phyloP scores from a whole-genome alignment of 1,140 invertebrate genomes.

The Nasonia giraulti region DNA sequence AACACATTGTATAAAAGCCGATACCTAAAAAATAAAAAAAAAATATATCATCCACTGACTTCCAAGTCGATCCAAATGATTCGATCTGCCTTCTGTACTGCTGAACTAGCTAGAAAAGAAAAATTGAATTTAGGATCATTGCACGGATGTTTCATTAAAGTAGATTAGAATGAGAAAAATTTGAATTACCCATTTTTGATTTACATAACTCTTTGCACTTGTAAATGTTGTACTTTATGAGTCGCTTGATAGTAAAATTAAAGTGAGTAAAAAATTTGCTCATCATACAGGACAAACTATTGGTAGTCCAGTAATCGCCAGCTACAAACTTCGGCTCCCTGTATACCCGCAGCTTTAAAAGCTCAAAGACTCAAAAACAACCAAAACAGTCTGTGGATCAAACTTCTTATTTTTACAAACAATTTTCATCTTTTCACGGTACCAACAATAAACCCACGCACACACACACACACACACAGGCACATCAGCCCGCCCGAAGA shows the following conservation, averaged over 20 bases:
- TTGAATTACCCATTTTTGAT: conserved; percentile 37
- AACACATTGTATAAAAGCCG: conserved; percentile 11
- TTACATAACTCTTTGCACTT: conserved; percentile 36
- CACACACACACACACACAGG: no score
- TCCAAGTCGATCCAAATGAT: conserved; percentile 67
- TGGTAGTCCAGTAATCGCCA: background rate
- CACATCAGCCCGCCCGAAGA: background rate
- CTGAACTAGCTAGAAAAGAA: conserved; percentile 6
- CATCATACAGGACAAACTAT: conserved; percentile 14
- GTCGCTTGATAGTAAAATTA: conserved; percentile 24
- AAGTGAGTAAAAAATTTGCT: conserved; percentile 12
- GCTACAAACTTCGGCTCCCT: background rate
- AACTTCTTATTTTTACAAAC: background rate
- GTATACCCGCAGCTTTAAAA: background rate
- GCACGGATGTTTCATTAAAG: background rate
- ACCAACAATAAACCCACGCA: background rate
- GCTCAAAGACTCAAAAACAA: background rate
- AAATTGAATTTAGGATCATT: conserved; percentile 7
- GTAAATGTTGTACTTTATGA: conserved; percentile 40
- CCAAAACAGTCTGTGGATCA: background rate
- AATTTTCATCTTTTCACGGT: background rate
- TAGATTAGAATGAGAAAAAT: conserved; percentile 9
- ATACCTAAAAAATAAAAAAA: conserved; percentile 4
- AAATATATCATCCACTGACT: conserved; percentile 53
- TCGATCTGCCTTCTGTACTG: conserved; percentile 12